Base-by-base conservation (phyloP, 2,797 vertebrate species). In the Sebastes matsubarae region DNA sequence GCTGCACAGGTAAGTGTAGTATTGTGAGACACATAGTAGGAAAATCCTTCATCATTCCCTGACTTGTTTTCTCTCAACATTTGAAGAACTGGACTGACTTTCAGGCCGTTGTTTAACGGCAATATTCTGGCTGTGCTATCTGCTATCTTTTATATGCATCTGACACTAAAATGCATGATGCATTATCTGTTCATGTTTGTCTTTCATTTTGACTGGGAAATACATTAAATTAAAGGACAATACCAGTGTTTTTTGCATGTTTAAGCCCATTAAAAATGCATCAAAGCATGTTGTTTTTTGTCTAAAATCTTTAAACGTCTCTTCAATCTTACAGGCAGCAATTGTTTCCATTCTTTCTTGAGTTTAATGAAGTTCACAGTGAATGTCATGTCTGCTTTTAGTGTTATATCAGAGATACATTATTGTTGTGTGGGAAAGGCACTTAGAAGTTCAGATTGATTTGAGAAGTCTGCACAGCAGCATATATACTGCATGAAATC, bases 21-120 rank as follows among this genome's bases (percentile, higher is more conserved):
- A 8, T 36, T 96, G 93, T 95, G 94, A 96, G 96, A 96, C 96
- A 95, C 97, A 93, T 97, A 96, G 97, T 97, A 42, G 38, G 38
- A 42, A 42, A 42, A 42, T 42, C 38, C 38, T 42, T 42, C 38
- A 16, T 42, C 38, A 1, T 42, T 42, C 14, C 38, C 14, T 42
- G 14, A 42, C 38, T 16, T 42, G 38, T 42, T 42, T 16, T 42
- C 38, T 42, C 38, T 42, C 38, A 42, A 42, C 38, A 42, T 42
- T 42, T 42, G 38, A 42, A 42, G 38, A 42, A 20, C 7, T 58
- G 22, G 1, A 36, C 14, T 24, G 13, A 70, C 36, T 68, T 38
- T 46, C 30, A 68, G 29, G 36, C 4, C 8, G 1, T 11, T 22
- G 7, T 52, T 1, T 54, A n/a, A 8, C 2, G 4, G 16, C 11